A percentile compares a stretch with the other conserved stretches of the same genome.
These are phyloP conservation scores for Cephus spinipes DNA, from an alignment of 2,888 invertebrate species.

Conservation along the genomic window DNA sequence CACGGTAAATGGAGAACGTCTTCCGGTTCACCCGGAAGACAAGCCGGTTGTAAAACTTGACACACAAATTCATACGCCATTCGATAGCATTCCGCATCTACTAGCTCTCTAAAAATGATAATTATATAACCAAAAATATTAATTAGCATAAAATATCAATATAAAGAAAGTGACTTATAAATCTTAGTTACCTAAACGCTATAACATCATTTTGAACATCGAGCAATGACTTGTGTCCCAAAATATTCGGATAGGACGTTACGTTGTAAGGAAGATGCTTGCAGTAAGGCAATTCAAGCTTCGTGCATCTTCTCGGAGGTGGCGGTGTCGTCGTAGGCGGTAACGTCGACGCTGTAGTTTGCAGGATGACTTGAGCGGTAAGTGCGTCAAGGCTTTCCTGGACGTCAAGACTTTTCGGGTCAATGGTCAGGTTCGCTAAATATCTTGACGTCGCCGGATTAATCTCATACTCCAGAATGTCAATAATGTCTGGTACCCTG, in stretches of 20 bases:
- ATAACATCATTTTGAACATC: conserved; percentile 83
- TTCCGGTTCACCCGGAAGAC: conserved; percentile 67
- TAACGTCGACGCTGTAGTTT: conserved; percentile 50
- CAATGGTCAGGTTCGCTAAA: conserved; percentile 75
- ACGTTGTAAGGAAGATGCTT: conserved; percentile 80
- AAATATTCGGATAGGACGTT: conserved; percentile 86
- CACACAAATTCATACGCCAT: conserved; percentile 92
- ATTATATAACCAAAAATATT: background rate
- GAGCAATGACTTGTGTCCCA: conserved; percentile 75
- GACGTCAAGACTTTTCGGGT: conserved; percentile 75
- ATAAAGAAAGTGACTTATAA: background rate
- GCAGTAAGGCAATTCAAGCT: conserved; percentile 78
- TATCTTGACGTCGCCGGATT: conserved; percentile 70
- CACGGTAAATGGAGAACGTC: conserved; percentile 79
- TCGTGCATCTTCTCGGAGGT: conserved; percentile 76
- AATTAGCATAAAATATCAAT: background rate
- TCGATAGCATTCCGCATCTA: conserved; percentile 90
- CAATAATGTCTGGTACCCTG: conserved; percentile 74
- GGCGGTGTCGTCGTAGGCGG: conserved; percentile 70
- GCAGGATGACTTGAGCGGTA: conserved; percentile 62
- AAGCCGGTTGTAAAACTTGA: conserved; percentile 85
- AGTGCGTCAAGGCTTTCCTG: conserved; percentile 68
- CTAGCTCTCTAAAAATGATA: conserved; percentile 75
- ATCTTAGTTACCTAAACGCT: conserved; percentile 70
- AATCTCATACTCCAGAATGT: conserved; percentile 77